These are phyloP conservation scores for Octodonta nipae DNA, from an alignment of 2,888 invertebrate species.

Conservation along the genomic window DNA sequence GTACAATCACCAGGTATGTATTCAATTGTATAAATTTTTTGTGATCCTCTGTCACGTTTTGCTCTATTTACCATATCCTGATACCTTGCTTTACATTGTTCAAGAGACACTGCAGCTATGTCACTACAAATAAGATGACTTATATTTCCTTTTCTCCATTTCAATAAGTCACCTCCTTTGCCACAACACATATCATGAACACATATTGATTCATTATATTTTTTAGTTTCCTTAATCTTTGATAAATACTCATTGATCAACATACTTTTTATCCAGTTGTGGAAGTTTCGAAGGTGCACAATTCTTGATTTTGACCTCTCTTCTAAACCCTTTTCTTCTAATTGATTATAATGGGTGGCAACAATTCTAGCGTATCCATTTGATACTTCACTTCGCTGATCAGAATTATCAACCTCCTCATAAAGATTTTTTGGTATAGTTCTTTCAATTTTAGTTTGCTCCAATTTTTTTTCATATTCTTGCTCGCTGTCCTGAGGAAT, in stretches of 20 bases:
- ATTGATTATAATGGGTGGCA: conserved; percentile 84
- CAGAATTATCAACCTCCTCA: conserved; percentile 8
- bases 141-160: conserved; percentile 78
- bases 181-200: conserved; percentile 94
- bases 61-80: conserved; percentile 44
- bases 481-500: conserved; percentile 10
- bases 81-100: conserved; percentile 79
- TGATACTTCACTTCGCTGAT: conserved; percentile 1
- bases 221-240: conserved; percentile 49
- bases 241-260: conserved; percentile 72
- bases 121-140: conserved; percentile 79
- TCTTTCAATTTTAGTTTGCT: conserved; percentile 8
- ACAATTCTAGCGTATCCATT: conserved; percentile 50
- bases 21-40: conserved; percentile 63
- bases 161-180: conserved; percentile 95
- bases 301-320: conserved; percentile 81
- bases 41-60: conserved; percentile 23
- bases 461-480: conserved; percentile 1
- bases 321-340: conserved; percentile 68
- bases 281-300: conserved; percentile 87
- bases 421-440: conserved; percentile 6
- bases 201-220: conserved; percentile 51
- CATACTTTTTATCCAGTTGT: conserved; percentile 97
- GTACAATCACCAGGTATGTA: conserved; percentile 88
- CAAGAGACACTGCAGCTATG: conserved; percentile 83